Evolutionary conservation across 1,140 invertebrate genomes (phyloP).

Genomic region (Lutraria rhynchaena): DNA sequence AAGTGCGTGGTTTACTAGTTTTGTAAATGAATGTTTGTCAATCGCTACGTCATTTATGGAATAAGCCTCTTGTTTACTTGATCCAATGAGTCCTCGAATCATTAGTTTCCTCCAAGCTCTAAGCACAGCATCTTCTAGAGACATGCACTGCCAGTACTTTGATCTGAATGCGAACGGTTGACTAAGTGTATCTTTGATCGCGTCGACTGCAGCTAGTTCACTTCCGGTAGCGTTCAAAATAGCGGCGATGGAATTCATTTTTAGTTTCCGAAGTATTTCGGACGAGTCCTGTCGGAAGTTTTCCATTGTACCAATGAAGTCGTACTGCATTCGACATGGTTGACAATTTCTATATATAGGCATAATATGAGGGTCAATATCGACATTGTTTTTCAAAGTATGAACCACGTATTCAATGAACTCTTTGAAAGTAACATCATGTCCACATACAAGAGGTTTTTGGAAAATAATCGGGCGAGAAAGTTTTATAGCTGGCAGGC

Average conservation of each 20-base stretch:
- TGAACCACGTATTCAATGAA: slow-evolving; percentile 21
- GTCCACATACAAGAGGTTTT: slow-evolving; percentile 25
- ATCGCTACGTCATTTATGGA: too few relatives aligned
- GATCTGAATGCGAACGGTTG: slow-evolving; percentile 26
- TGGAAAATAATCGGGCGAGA: background rate
- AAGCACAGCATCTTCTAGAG: background rate
- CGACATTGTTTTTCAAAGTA: background rate
- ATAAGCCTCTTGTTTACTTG: too few relatives aligned
- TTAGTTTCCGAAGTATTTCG: slow-evolving; percentile 5
- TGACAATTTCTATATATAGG: slow-evolving; percentile 7
- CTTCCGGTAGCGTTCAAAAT: slow-evolving; percentile 1
- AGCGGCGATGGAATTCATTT: background rate
- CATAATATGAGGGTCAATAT: slow-evolving; percentile 22
- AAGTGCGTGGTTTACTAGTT: too few relatives aligned
- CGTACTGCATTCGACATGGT: slow-evolving; percentile 37
- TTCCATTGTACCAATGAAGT: slow-evolving; percentile 57
- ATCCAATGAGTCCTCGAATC: slow-evolving; percentile 32
- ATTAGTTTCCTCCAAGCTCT: slow-evolving; percentile 50
- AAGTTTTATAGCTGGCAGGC: slow-evolving; percentile 35
- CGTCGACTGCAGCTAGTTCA: background rate
- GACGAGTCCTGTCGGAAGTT: slow-evolving; percentile 31
- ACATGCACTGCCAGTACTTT: slow-evolving; percentile 6
- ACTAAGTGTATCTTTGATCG: slow-evolving; percentile 29
- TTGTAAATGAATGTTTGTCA: too few relatives aligned
- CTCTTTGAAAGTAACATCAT: slow-evolving; percentile 50